Evolutionary conservation across 2,888 invertebrate species (phyloP), one percentile per base, ranked within the genome.

Genomic region (Lasioglossum villosulum): DNA sequence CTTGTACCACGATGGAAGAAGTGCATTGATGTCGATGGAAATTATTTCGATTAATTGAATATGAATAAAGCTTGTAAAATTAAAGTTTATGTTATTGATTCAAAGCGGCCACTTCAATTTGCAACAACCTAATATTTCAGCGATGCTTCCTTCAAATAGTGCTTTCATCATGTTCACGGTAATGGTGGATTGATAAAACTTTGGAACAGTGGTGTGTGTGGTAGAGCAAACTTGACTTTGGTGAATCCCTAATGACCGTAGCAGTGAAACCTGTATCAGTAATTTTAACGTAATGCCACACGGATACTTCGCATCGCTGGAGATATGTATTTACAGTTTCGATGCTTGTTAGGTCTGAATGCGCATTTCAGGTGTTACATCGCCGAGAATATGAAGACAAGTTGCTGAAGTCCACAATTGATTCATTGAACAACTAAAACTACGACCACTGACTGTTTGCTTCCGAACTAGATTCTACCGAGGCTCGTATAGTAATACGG

Each of bases 391-490:
- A 63, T 63, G 63, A 63, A 16, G 6, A 63, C 63, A 30, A 63
- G 63, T 63, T 34, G 30, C 30, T 30, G 30, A 30, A 63, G 30
- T 63, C 30, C 30, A 63, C 63, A 63, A 63, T 63, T 63, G 30
- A 63, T 63, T 82, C 75, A 75, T 78, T 63, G 63, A 30, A 16
- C 63, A 30, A 63, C 63, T 63, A 63, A 63, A 63, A 63, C 19
- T 34, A 16, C 63, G 30, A 63, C 63, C 30, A 2, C 63, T 30
- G 30, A 27, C 63, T 63, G 63, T 63, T 30, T 27, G 63, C 27
- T 63, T 16, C 63, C 30, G 19, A 63, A 63, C 30, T 63, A 63
- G 30, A 63, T 63, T 63, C 63, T 27, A 19, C 30, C 0, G 63
- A 63, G 30, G 30, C 16, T 30, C 16, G 63, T 30, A 27, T 8